Evolutionary conservation across 2,797 vertebrate species (phyloP).

Genomic region (Phoebastria nigripes): DNA sequence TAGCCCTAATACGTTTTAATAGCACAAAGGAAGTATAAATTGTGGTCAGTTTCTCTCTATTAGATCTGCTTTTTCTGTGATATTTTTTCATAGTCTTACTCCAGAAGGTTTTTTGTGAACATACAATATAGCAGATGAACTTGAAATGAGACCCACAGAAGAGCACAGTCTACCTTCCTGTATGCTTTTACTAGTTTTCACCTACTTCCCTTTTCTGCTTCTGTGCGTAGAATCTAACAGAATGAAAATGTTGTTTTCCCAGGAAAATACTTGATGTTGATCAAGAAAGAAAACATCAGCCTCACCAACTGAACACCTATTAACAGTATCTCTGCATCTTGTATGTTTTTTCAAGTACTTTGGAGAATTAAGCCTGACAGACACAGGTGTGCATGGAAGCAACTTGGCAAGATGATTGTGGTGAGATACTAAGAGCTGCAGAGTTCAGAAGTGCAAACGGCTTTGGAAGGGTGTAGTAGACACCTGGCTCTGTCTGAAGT

Average conservation of each 20-base stretch:
- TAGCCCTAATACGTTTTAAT: background rate
- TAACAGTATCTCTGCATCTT: background rate
- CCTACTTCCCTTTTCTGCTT: background rate
- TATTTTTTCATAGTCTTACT: background rate
- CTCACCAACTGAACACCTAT: background rate
- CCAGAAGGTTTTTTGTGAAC: background rate
- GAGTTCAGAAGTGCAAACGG: slow-evolving; percentile 26
- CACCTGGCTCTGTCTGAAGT: background rate
- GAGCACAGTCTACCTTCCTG: background rate
- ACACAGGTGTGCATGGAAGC: background rate
- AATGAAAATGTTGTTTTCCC: background rate
- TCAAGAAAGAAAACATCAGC: background rate
- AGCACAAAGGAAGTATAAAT: background rate
- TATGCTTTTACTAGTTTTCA: background rate
- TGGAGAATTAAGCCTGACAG: background rate
- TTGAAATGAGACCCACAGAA: background rate
- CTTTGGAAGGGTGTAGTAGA: background rate
- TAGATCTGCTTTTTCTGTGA: background rate
- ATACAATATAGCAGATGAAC: background rate
- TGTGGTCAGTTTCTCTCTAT: background rate
- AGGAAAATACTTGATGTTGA: background rate
- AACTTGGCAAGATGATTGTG: background rate
- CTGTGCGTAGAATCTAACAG: background rate
- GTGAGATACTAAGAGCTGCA: background rate
- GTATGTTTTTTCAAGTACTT: background rate